phyloP scores from a whole-genome alignment of 1,140 invertebrate genomes.

The Bombus impatiens region DNA sequence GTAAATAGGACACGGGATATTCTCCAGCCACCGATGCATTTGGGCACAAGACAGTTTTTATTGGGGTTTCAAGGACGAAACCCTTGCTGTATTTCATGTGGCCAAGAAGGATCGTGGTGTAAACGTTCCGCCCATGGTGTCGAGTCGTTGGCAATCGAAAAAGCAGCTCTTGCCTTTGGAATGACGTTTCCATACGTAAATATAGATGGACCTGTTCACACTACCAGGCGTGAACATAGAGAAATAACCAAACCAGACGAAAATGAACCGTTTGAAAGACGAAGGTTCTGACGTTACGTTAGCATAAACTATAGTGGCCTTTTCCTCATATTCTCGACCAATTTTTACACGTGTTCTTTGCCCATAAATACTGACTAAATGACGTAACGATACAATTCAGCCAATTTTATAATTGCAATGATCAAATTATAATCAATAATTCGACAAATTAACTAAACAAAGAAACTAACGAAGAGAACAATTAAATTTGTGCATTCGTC shows the following conservation, averaged over 20 bases:
- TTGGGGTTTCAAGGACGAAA: conserved; percentile 44
- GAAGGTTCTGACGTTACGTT: background rate
- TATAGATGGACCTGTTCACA: conserved; percentile 1
- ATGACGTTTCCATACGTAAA: conserved; percentile 18
- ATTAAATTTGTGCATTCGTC: no score
- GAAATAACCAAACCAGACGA: background rate
- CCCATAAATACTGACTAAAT: no score
- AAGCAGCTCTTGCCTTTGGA: background rate
- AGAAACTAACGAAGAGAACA: no score
- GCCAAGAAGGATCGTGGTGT: conserved; percentile 1
- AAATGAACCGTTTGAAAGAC: background rate
- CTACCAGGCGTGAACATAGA: background rate
- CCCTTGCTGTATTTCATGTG: conserved; percentile 23
- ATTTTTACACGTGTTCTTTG: no score
- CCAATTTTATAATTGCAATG: no score
- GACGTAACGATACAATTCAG: no score
- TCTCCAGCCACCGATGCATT: conserved; percentile 16
- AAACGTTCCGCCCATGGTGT: conserved; percentile 52
- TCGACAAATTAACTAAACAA: no score
- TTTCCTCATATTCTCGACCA: no score
- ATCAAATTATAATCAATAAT: no score
- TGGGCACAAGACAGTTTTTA: conserved; percentile 46
- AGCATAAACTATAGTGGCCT: background rate
- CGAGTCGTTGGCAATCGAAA: background rate
- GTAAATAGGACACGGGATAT: background rate